Evolutionary conservation across 2,797 vertebrate species (phyloP).

Genomic region (Myotis myotis): DNA sequence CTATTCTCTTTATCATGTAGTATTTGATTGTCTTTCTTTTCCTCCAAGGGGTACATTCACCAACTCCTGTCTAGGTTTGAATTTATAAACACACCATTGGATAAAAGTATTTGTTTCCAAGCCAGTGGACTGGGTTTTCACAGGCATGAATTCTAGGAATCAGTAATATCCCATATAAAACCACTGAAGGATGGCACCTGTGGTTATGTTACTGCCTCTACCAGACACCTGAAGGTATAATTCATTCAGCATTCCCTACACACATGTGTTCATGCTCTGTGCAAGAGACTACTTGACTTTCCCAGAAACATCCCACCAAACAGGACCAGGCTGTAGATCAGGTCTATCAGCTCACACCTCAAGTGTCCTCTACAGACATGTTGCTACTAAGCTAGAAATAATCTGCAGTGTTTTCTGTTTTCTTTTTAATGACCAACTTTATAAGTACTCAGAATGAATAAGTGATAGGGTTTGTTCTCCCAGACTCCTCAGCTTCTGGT

Average conservation of each 20-base stretch:
- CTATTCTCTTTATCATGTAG: not conserved
- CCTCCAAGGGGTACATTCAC: constrained; percentile 14
- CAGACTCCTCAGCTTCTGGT: not conserved
- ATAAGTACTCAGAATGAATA: constrained; percentile 10
- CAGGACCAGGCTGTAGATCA: not conserved
- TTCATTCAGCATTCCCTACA: not conserved
- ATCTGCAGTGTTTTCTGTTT: not conserved
- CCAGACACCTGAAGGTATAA: not conserved
- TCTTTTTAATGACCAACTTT: not conserved
- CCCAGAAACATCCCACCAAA: not conserved
- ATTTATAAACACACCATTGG: constrained; percentile 17
- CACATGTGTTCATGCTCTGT: not conserved
- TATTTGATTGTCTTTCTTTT: constrained; percentile 8
- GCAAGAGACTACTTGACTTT: not conserved
- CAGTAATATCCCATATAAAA: constrained; percentile 54
- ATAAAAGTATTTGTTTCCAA: constrained; percentile 27
- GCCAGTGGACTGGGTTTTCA: constrained; percentile 15
- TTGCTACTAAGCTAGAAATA: not conserved
- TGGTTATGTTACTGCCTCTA: constrained; percentile 5
- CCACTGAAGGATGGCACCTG: not conserved
- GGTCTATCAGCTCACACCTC: not conserved
- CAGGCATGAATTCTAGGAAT: constrained; percentile 55
- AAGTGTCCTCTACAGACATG: not conserved
- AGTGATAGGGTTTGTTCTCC: not conserved
- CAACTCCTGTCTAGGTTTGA: constrained; percentile 7